Conservation (phyloP, 2,888 invertebrate genomes). For the Octodonta nipae region DNA sequence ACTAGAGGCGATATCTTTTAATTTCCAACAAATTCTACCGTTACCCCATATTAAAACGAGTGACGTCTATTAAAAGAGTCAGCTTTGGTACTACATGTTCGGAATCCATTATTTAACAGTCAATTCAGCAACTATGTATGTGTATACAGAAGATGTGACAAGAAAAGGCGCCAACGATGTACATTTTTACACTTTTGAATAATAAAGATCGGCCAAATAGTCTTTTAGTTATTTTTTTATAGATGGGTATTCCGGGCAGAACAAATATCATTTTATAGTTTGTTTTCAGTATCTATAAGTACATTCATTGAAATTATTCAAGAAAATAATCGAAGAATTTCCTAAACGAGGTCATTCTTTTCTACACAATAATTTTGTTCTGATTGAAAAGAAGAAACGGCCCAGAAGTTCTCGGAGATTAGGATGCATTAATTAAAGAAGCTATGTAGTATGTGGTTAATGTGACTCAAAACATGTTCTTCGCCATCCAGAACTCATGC, state of each 20-base stretch:
- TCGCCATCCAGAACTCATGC: too few species aligned
- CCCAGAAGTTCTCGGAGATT: neutral
- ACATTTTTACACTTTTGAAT: too few species aligned
- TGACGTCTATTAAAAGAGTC: constrained; percentile 8
- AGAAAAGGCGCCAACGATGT: constrained; percentile 11
- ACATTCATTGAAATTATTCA: constrained; percentile 1
- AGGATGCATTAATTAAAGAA: neutral
- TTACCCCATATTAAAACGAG: constrained; percentile 8
- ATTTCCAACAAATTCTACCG: constrained; percentile 6
- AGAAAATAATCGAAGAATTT: constrained; percentile 5
- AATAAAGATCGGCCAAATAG: constrained; percentile 4
- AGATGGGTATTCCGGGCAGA: constrained; percentile 9
- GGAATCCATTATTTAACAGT: constrained; percentile 6
- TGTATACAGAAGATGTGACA: constrained; percentile 7
- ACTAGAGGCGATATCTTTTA: constrained; percentile 6
- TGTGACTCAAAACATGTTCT: too few species aligned
- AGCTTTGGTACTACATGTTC: constrained; percentile 9
- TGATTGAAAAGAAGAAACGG: too few species aligned
- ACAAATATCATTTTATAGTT: constrained; percentile 9
- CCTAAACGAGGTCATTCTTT: constrained; percentile 8
- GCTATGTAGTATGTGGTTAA: too few species aligned
- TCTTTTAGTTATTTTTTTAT: constrained; percentile 3
- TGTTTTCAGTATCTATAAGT: constrained; percentile 2
- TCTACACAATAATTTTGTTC: constrained; percentile 6
- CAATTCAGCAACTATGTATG: constrained; percentile 8